phyloP scores from a whole-genome alignment of 2,113 vertebrate genomes.

The Gadus macrocephalus region DNA sequence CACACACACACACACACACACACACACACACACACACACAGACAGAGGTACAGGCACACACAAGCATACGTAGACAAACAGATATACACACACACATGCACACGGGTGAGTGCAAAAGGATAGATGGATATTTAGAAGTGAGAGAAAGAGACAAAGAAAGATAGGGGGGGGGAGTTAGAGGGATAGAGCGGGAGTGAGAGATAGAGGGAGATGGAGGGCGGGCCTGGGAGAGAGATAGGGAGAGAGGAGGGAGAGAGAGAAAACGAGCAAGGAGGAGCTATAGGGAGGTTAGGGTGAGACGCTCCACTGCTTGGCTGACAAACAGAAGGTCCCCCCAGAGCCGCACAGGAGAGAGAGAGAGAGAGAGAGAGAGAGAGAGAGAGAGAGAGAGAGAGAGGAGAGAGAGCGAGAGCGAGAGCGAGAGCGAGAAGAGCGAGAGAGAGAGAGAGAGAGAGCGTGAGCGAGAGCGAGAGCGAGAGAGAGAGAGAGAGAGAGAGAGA shows the following conservation, averaged over 20 bases:
- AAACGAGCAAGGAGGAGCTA: slow-evolving; percentile 34
- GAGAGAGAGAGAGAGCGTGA: slow-evolving; percentile 69
- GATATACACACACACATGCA: neutral
- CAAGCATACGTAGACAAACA: too few species aligned
- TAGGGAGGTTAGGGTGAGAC: slow-evolving; percentile 56
- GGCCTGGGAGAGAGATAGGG: slow-evolving; percentile 40
- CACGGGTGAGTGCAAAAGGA: neutral
- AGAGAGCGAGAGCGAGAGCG: slow-evolving; percentile 15
- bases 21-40: too few species aligned
- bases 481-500: slow-evolving; percentile 43
- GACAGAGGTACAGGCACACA: too few species aligned
- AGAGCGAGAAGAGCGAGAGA: slow-evolving; percentile 47
- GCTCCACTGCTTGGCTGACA: slow-evolving; percentile 77
- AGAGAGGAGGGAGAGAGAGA: slow-evolving; percentile 27
- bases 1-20: neutral
- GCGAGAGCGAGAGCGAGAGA: slow-evolving; percentile 57
- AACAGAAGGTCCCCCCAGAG: slow-evolving; percentile 74
- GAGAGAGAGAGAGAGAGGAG: slow-evolving; percentile 39
- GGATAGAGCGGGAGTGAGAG: slow-evolving; percentile 17
- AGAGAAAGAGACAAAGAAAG: slow-evolving; percentile 12
- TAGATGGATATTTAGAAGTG: neutral
- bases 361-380: slow-evolving; percentile 43
- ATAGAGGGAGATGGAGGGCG: slow-evolving; percentile 28
- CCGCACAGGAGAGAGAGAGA: slow-evolving; percentile 56
- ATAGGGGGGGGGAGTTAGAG: neutral